Evolutionary conservation across 2,113 vertebrate species (phyloP).

Genomic region (Athene noctua): DNA sequence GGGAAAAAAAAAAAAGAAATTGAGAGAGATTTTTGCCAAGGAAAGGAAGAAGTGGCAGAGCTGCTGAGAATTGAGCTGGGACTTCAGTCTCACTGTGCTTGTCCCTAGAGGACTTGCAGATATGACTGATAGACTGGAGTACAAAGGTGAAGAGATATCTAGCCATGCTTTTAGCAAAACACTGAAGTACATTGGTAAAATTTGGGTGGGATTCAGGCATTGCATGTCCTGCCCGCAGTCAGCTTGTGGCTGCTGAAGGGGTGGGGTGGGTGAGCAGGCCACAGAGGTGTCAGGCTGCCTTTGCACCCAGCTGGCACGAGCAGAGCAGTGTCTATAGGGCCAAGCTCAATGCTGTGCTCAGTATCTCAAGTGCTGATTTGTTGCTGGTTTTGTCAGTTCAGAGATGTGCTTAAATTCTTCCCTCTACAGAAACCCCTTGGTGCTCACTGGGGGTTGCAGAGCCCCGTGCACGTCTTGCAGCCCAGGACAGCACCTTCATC

Average conservation of each 20-base stretch:
- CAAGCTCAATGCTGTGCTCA: not conserved
- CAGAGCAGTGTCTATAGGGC: rapidly evolving
- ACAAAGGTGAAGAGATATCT: not conserved
- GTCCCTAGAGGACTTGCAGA: not conserved
- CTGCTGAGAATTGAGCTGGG: not conserved
- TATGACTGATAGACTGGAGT: not conserved
- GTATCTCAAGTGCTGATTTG: not conserved
- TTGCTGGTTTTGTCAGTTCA: not conserved
- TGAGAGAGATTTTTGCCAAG: not conserved
- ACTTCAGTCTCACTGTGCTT: not conserved
- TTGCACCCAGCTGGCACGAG: not conserved
- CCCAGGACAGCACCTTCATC: not conserved
- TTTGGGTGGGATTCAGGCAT: not conserved
- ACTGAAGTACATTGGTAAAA: too few relatives aligned
- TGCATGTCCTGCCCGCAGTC: not conserved
- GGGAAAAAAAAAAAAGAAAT: too few relatives aligned
- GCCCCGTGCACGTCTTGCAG: rapidly evolving
- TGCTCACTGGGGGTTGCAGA: not conserved
- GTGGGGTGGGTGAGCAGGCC: not conserved
- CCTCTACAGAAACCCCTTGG: not conserved
- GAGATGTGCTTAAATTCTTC: not conserved
- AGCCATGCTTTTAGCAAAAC: not conserved
- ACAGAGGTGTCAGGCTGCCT: not conserved
- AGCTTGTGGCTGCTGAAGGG: not conserved
- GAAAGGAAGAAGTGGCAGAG: not conserved